phyloP scores from a whole-genome alignment of 2,888 invertebrate species.

The Pogonocherus hispidulus region DNA sequence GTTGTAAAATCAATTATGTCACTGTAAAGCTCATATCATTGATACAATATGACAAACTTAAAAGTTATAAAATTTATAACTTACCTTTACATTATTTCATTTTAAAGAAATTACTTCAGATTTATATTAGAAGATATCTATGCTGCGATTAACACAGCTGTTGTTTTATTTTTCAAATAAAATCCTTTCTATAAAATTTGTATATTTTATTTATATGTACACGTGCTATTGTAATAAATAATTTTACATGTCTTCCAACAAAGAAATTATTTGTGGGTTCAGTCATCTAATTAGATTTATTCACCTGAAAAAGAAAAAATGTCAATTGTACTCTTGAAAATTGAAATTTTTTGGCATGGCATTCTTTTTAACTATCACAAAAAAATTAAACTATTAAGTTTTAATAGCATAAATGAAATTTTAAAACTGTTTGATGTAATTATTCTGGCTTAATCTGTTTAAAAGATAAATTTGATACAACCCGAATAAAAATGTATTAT shows the following conservation, averaged over 20 bases:
- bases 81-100: conserved; percentile 37
- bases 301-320: conserved; percentile 29
- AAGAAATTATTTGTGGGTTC: neutral
- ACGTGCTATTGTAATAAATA: conserved; percentile 25
- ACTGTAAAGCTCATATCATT: conserved; percentile 36
- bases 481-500: too few relatives aligned
- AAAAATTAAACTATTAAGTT: too few relatives aligned
- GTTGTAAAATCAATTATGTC: conserved; percentile 43
- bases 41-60: conserved; percentile 37
- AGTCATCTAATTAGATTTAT: conserved; percentile 26
- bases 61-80: conserved; percentile 38
- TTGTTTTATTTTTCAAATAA: conserved; percentile 54
- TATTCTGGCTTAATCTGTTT: too few relatives aligned
- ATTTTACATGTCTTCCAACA: neutral
- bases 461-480: too few relatives aligned
- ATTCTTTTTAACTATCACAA: too few relatives aligned
- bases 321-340: too few relatives aligned
- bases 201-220: conserved; percentile 32
- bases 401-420: too few relatives aligned
- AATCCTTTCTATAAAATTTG: conserved; percentile 39
- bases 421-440: too few relatives aligned
- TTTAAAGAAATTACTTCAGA: conserved; percentile 35
- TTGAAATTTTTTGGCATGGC: too few relatives aligned
- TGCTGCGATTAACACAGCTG: conserved; percentile 51
- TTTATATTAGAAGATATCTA: conserved; percentile 35